A percentile compares a stretch with the other conserved stretches of the same genome.
These are phyloP conservation scores for Entomobrya multifasciata DNA, from an alignment of 2,888 invertebrate species.

Conservation along the genomic window DNA sequence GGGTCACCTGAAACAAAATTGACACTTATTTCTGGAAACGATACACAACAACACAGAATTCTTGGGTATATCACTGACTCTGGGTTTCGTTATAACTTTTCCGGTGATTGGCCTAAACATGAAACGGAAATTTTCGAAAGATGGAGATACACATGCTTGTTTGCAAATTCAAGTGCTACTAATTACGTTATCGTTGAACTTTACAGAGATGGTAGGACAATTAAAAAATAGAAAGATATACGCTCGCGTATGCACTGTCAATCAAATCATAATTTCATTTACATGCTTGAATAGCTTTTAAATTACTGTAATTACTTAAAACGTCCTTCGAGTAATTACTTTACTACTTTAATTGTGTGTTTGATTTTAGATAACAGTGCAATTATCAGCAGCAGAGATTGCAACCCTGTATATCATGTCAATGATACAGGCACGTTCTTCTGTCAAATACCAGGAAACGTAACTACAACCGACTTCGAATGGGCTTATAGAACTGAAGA, in stretches of 20 bases:
- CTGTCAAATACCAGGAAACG: background rate
- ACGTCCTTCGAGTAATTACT: too few species aligned
- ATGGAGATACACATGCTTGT: background rate
- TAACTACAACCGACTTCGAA: background rate
- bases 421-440: background rate
- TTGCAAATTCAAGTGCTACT: background rate
- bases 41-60: background rate
- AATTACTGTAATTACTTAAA: too few species aligned
- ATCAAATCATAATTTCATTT: too few species aligned
- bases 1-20: background rate
- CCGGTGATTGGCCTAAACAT: background rate
- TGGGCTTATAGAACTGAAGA: background rate
- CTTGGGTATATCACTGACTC: background rate
- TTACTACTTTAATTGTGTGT: too few species aligned
- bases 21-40: background rate
- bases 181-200: background rate
- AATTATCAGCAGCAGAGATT: background rate
- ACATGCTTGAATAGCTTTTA: too few species aligned
- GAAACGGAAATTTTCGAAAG: background rate
- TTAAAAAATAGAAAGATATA: too few species aligned
- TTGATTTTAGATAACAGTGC: too few species aligned
- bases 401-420: background rate
- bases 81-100: background rate
- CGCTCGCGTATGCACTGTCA: too few species aligned
- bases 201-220: background rate